Evolutionary conservation across 2,888 invertebrate genomes (phyloP).

Genomic region (Xylota segnis): DNA sequence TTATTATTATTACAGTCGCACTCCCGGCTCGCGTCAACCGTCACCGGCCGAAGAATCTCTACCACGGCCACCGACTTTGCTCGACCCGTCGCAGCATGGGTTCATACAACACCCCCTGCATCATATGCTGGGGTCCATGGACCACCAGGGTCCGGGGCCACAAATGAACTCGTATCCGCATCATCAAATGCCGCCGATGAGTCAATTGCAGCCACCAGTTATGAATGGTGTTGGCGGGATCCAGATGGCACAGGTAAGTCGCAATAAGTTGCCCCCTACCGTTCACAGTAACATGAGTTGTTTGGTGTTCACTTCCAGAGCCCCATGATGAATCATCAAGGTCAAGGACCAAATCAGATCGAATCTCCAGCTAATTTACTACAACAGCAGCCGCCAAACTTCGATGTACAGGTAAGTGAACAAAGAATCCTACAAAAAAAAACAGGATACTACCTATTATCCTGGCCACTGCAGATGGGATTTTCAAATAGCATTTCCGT

Average conservation of each 20-base stretch:
- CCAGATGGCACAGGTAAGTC: slow-evolving; percentile 83
- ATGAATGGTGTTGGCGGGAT: slow-evolving; percentile 84
- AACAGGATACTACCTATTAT: neutral
- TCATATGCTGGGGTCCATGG: slow-evolving; percentile 85
- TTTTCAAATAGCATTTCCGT: slow-evolving; percentile 26
- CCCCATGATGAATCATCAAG: slow-evolving; percentile 84
- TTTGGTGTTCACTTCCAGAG: slow-evolving; percentile 79
- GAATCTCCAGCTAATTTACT: slow-evolving; percentile 85
- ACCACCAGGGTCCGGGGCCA: slow-evolving; percentile 81
- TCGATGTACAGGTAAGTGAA: slow-evolving; percentile 91
- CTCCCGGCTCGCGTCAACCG: slow-evolving; percentile 95
- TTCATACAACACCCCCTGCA: slow-evolving; percentile 85
- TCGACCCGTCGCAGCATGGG: slow-evolving; percentile 82
- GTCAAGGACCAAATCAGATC: slow-evolving; percentile 84
- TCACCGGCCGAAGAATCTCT: slow-evolving; percentile 92
- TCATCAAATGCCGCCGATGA: slow-evolving; percentile 84
- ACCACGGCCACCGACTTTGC: slow-evolving; percentile 85
- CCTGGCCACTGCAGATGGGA: slow-evolving; percentile 16
- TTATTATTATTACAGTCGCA: slow-evolving; percentile 87
- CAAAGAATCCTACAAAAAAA: neutral
- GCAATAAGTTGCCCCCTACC: slow-evolving; percentile 15
- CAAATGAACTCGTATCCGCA: slow-evolving; percentile 83
- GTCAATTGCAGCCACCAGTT: slow-evolving; percentile 83
- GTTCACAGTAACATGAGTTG: neutral
- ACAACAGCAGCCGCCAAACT: slow-evolving; percentile 90